Evolutionary conservation across 2,888 invertebrate genomes (phyloP).

Genomic region (Brachycybe producta): DNA sequence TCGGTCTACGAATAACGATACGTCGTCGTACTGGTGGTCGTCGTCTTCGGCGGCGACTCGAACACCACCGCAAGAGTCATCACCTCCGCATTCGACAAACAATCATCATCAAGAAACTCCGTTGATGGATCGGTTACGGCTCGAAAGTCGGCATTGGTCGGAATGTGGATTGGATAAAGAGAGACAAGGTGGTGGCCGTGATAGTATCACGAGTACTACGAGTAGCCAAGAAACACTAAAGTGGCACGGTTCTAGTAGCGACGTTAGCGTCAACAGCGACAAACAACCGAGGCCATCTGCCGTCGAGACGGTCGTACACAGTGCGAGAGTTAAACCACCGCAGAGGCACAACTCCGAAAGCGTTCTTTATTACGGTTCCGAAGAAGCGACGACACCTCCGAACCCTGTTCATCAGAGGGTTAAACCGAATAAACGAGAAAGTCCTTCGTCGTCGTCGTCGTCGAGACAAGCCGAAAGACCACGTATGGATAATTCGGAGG

Average conservation of each 20-base stretch:
- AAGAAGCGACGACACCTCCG: slow-evolving; percentile 31
- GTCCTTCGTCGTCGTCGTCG: slow-evolving; percentile 20
- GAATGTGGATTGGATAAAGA: slow-evolving; percentile 34
- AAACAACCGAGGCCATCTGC: background rate
- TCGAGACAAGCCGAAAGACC: slow-evolving; percentile 19
- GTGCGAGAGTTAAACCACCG: slow-evolving; percentile 60
- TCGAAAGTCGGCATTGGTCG: slow-evolving; percentile 34
- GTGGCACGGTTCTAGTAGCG: slow-evolving; percentile 63
- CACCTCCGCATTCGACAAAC: background rate
- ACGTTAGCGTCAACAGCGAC: slow-evolving; percentile 43
- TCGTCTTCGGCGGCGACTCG: background rate
- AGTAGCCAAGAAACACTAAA: slow-evolving; percentile 60
- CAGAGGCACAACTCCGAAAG: slow-evolving; percentile 65
- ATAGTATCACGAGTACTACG: slow-evolving; percentile 44
- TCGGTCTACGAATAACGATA: background rate
- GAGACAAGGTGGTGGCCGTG: slow-evolving; percentile 35
- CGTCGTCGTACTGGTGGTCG: background rate
- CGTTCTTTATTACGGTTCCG: slow-evolving; percentile 49
- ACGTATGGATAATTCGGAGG: slow-evolving; percentile 14
- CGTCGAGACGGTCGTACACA: slow-evolving; percentile 47
- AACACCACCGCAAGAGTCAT: background rate
- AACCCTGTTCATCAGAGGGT: slow-evolving; percentile 21
- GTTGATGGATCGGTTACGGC: slow-evolving; percentile 54
- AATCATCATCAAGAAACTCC: slow-evolving; percentile 41
- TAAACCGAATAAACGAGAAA: slow-evolving; percentile 9